Percentiles rank a stretch among this genome's conserved stretches.
phyloP scores from a whole-genome alignment of 2,888 invertebrate species.

The Eutolmus rufibarbis region DNA sequence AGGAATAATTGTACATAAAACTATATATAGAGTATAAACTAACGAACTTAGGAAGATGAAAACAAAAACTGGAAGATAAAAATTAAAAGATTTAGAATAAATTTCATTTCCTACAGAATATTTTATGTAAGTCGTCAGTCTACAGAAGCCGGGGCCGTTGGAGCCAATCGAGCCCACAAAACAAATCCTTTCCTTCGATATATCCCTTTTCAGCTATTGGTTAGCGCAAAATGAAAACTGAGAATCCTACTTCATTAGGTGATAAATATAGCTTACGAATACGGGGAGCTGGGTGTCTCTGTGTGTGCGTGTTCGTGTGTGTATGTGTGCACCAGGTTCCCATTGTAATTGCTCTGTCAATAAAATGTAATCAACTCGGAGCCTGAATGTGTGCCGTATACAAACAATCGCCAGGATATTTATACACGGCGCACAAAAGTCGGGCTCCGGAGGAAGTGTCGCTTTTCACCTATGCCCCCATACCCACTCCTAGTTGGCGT shows the following conservation, averaged over 20 bases:
- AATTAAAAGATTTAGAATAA: not conserved
- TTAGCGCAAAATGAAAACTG: not conserved
- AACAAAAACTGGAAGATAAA: not conserved
- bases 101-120: not conserved
- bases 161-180: not conserved
- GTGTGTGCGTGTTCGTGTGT: not conserved
- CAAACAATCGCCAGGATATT: not conserved
- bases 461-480: not conserved
- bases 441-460: not conserved
- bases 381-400: not conserved
- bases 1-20: not conserved
- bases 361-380: not conserved
- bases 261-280: slow-evolving; percentile 8
- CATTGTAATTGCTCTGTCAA: not conserved
- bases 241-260: not conserved
- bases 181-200: not conserved
- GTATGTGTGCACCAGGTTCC: not conserved
- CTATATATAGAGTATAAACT: not conserved
- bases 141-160: not conserved
- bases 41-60: not conserved
- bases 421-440: not conserved
- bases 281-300: not conserved
- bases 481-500: not conserved
- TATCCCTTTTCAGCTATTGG: not conserved
- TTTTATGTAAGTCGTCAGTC: not conserved